Evolutionary conservation across 2,888 invertebrate species (phyloP).

Genomic region (Anodontia alba): DNA sequence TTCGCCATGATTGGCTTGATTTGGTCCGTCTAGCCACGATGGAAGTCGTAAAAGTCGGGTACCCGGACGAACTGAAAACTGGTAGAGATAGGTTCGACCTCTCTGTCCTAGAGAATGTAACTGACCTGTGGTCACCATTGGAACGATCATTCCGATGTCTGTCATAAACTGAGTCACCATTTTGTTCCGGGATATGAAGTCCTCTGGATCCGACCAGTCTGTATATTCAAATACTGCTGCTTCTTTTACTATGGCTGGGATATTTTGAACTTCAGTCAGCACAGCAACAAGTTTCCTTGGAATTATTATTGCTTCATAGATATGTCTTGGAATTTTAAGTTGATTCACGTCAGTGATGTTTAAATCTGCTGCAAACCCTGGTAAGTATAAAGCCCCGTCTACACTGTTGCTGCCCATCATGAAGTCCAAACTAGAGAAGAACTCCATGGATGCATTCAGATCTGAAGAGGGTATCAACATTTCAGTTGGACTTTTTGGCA

Average conservation of each 20-base stretch:
- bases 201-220: slow-evolving; percentile 5
- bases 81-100: not conserved
- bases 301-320: not conserved
- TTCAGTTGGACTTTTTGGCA: not conserved
- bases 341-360: not conserved
- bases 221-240: not conserved
- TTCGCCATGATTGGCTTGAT: not conserved
- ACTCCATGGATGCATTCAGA: not conserved
- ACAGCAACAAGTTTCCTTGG: not conserved
- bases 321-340: not conserved
- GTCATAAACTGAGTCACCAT: not conserved
- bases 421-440: not conserved
- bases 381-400: not conserved
- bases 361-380: not conserved
- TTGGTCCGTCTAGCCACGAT: not conserved
- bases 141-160: not conserved
- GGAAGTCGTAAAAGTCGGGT: not conserved
- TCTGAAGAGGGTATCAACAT: not conserved
- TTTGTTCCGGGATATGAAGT: not conserved
- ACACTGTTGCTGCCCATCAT: slow-evolving; percentile 13
- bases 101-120: not conserved
- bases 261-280: not conserved
- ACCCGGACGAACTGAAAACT: not conserved
- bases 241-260: not conserved
- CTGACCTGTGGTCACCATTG: not conserved